A percentile compares a stretch with the other conserved stretches of the same genome.
Evolutionary conservation across 2,888 invertebrate genomes (phyloP).

Genomic region (Athalia cordata): DNA sequence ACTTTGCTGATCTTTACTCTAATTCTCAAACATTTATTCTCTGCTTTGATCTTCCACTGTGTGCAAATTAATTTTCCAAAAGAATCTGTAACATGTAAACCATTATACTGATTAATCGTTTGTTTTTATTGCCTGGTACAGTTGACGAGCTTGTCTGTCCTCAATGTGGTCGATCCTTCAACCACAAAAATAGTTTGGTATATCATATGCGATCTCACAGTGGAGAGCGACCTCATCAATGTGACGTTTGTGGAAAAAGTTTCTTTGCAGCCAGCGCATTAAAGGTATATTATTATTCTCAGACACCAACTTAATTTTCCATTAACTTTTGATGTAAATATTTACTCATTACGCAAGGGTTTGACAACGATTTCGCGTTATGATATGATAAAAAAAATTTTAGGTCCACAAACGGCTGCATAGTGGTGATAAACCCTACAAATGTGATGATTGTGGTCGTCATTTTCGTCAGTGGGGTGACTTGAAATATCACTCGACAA

Average conservation of each 20-base stretch:
- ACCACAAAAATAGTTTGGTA: conserved; percentile 88
- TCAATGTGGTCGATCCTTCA: conserved; percentile 84
- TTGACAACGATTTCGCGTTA: no score
- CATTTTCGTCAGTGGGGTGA: conserved; percentile 93
- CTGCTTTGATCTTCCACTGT: conserved; percentile 18
- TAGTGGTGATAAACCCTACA: conserved; percentile 89
- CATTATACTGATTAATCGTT: background rate
- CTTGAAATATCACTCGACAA: conserved; percentile 89
- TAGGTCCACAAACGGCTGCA: conserved; percentile 87
- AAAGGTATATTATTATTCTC: conserved; percentile 75
- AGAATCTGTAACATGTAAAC: background rate
- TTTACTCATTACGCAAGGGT: background rate
- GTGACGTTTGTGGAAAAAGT: conserved; percentile 87
- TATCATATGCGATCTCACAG: conserved; percentile 89
- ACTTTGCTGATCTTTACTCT: background rate
- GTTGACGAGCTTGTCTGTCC: conserved; percentile 76
- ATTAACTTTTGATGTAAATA: conserved; percentile 10
- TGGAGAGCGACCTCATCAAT: conserved; percentile 85
- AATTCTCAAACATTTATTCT: background rate
- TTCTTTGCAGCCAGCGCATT: conserved; percentile 89
- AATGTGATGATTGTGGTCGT: conserved; percentile 86
- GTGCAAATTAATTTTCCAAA: background rate
- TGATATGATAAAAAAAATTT: conserved; percentile 43
- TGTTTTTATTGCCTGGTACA: conserved; percentile 47
- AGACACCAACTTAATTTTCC: background rate